Base-by-base conservation (phyloP, 2,888 invertebrate genomes). In the Meteorus colon region DNA sequence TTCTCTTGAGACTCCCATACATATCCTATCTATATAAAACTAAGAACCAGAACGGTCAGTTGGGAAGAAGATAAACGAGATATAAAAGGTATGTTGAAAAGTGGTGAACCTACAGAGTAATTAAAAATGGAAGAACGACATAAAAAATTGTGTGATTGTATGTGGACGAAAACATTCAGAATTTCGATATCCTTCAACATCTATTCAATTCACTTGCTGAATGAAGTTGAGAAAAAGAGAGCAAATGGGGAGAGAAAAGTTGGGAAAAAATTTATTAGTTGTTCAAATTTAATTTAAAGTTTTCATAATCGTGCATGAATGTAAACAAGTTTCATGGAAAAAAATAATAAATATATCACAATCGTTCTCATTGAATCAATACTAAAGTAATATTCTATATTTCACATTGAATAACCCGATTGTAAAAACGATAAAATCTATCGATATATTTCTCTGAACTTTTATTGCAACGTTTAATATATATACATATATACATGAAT, bases 71-170 rank as follows among this genome's bases (percentile, higher is more conserved):
- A 60, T 14, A 41, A 65, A 59, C 65, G 41, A 65, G 1, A 34
- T 0, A 34, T 8, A 34, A 34, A 34, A 34, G 2, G 8, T 2
- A 34, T 6, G 34, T 34, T 34, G 34, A 2, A 34, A 6, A 34
- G 34, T 34, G 41, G 41, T 12, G 6, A 41, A 41, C 6, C 12
- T 10, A 12, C 8, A 41, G 8, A 31, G 14, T 48, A 77, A 59
- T 70, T 60, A 59, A 34, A 65, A 45, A 60, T 34, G 34, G 66
- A 62, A 51, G 1, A 34, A 67, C 29, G 19, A 5, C 65, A 24
- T 65, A 10, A 59, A n/a, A n/a, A 27, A 66, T 66, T 24, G 3
- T 19, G n/a, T 55, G 29, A 16, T n/a, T 1, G 5, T 31, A n/a
- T 10, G 12, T 27, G 37, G 41, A 48, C 45, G 62, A 29, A 12